These are phyloP conservation scores for Apocrypta bakeri DNA, from an alignment of 1,140 invertebrate genomes.

Conservation along the genomic window DNA sequence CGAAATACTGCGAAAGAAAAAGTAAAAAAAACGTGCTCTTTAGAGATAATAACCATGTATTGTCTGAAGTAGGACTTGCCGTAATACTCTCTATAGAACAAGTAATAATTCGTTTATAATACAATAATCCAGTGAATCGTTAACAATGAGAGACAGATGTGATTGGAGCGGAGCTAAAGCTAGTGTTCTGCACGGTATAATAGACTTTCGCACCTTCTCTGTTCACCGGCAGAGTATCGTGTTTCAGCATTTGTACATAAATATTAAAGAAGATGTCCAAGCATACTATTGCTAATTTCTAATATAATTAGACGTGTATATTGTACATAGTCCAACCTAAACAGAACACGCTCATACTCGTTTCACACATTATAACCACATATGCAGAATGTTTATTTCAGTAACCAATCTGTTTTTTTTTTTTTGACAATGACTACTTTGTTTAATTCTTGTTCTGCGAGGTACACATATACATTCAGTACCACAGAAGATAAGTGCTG, in stretches of 20 bases:
- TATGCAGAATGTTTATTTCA: slow-evolving; percentile 79
- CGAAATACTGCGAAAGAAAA: slow-evolving; percentile 23
- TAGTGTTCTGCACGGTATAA: slow-evolving; percentile 55
- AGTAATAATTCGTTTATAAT: slow-evolving; percentile 51
- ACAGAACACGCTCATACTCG: slow-evolving; percentile 65
- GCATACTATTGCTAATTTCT: slow-evolving; percentile 1
- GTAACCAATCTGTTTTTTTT: slow-evolving; percentile 77
- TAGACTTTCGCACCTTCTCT: slow-evolving; percentile 39
- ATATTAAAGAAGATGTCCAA: slow-evolving; percentile 24
- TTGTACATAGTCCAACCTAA: slow-evolving; percentile 67
- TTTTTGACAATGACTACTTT: slow-evolving; percentile 1
- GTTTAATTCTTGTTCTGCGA: not conserved
- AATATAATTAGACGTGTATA: slow-evolving; percentile 39
- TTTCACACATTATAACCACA: slow-evolving; percentile 67
- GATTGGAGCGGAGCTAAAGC: slow-evolving; percentile 68
- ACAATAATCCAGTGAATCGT: slow-evolving; percentile 69
- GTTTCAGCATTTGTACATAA: slow-evolving; percentile 31
- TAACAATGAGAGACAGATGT: slow-evolving; percentile 75
- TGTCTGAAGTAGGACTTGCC: slow-evolving; percentile 63
- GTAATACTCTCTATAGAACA: slow-evolving; percentile 48
- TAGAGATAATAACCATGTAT: slow-evolving; percentile 68
- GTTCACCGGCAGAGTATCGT: not conserved
- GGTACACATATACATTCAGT: slow-evolving; percentile 10
- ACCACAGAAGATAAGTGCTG: slow-evolving; percentile 2
- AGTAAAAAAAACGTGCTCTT: slow-evolving; percentile 56